Evolutionary conservation across 2,113 vertebrate genomes (phyloP), one percentile per base, ranked within the genome.

Genomic region (Oryzias celebensis): DNA sequence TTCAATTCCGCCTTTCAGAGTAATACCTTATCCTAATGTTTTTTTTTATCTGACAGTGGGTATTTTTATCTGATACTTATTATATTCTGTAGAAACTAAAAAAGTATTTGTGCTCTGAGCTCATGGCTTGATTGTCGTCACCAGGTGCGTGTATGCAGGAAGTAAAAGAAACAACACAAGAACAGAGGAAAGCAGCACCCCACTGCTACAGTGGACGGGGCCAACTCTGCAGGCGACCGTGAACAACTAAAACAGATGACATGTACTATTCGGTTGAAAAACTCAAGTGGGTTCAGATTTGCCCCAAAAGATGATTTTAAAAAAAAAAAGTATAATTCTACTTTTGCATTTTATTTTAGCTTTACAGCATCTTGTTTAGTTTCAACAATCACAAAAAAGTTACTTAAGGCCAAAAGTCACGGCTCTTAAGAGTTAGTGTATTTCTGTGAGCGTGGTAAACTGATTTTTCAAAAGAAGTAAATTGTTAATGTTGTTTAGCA

Each of bases 161-260:
- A 58, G 57, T 68, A 62, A 73, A 77, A 79, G n/a, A 62, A 80
- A 65, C 73, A 55, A 80, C 59, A 65, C 31, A 76, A 53, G 24
- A 73, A 45, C 20, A 48, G 73, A 71, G 45, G 45, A 72, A 59
- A 51, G 49, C 73, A 56, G 57, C 52, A 60, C 62, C 55, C 52
- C 16, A 31, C 36, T 67, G 55, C 59, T 22, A 52, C 71, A 52
- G 79, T 51, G 55, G 57, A 64, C 42, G 23, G 58, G 31, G 52
- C 53, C 67, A 56, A 74, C 41, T 72, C 53, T 66, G 51, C 60
- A 64, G 71, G 70, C 65, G 70, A 18, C 43, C 69, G 59, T 41
- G 76, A 71, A 81, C 57, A 48, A 61, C 65, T 16, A 43, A 71
- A 76, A 41, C 4, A 46, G 54, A 62, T 65, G 71, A 80, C 70